Conservation (phyloP, 2,113 vertebrate genomes). For the Prietella phreatophila region DNA sequence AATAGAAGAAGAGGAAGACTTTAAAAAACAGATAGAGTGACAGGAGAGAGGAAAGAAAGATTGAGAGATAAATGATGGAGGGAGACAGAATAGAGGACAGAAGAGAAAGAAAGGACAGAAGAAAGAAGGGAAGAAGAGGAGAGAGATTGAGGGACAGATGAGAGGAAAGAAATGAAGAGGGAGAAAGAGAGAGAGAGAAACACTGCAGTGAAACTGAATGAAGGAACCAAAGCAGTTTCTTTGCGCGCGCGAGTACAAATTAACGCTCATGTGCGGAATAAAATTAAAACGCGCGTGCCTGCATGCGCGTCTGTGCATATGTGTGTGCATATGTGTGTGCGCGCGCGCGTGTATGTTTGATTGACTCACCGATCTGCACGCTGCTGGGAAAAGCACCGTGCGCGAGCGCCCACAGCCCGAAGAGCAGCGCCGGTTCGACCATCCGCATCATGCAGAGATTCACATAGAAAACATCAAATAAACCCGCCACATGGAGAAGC, state of each 20-base stretch:
- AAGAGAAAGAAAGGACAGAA: neutral
- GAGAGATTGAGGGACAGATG: neutral
- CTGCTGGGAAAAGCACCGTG: conserved; percentile 99
- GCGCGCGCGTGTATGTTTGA: conserved; percentile 6
- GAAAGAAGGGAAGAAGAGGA: neutral
- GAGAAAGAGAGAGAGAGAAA: neutral
- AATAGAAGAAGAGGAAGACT: neutral
- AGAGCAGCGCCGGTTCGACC: conserved; percentile 84
- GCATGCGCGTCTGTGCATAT: conserved; percentile 41
- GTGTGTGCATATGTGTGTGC: conserved; percentile 39
- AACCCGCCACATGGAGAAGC: conserved; percentile 80
- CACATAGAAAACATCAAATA: neutral
- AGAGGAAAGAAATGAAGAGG: neutral
- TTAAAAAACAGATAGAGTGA: neutral
- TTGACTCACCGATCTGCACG: conserved; percentile 96
- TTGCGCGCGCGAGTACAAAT: neutral
- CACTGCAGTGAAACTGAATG: neutral
- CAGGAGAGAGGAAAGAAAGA: neutral
- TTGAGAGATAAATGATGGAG: neutral
- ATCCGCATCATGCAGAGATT: conserved; percentile 91
- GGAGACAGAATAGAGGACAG: neutral
- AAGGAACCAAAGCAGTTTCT: neutral
- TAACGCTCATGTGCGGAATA: conserved; percentile 6
- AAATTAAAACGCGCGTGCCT: conserved; percentile 4
- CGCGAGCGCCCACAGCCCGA: conserved; percentile 87